These are phyloP conservation scores for Atta colombica DNA, from an alignment of 1,140 invertebrate genomes.

Conservation along the genomic window DNA sequence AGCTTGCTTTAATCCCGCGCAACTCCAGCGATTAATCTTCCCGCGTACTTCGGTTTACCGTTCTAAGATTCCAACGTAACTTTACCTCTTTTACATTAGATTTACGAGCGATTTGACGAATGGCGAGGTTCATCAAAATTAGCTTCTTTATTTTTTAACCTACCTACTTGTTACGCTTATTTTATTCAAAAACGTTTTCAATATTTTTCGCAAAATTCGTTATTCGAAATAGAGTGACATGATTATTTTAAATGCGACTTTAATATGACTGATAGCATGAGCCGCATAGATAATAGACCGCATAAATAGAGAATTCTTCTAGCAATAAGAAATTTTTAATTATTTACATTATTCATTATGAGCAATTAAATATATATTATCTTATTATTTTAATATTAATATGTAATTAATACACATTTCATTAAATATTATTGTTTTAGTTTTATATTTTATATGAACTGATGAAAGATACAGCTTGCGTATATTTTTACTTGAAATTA, in stretches of 20 bases:
- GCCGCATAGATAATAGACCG: background rate
- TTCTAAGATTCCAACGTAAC: slow-evolving; percentile 56
- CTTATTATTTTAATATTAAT: slow-evolving; percentile 9
- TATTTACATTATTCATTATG: slow-evolving; percentile 1
- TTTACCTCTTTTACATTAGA: slow-evolving; percentile 41
- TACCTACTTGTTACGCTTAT: background rate
- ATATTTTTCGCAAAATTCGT: background rate
- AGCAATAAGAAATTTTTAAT: background rate
- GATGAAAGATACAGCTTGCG: background rate
- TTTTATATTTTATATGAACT: background rate
- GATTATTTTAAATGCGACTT: background rate
- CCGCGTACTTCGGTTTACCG: slow-evolving; percentile 59
- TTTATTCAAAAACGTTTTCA: background rate
- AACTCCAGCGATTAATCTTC: slow-evolving; percentile 67
- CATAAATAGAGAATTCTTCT: background rate
- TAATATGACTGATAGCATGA: background rate
- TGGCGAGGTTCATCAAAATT: slow-evolving; percentile 7
- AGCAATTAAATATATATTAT: background rate
- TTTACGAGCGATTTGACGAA: slow-evolving; percentile 24
- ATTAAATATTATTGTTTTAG: slow-evolving; percentile 12
- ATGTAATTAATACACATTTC: background rate
- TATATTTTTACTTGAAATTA: background rate
- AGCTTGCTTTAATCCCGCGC: slow-evolving; percentile 66
- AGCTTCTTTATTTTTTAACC: slow-evolving; percentile 14
- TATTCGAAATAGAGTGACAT: background rate